Evolutionary conservation across 1,140 invertebrate species (phyloP).

Genomic region (Ooceraea biroi): DNA sequence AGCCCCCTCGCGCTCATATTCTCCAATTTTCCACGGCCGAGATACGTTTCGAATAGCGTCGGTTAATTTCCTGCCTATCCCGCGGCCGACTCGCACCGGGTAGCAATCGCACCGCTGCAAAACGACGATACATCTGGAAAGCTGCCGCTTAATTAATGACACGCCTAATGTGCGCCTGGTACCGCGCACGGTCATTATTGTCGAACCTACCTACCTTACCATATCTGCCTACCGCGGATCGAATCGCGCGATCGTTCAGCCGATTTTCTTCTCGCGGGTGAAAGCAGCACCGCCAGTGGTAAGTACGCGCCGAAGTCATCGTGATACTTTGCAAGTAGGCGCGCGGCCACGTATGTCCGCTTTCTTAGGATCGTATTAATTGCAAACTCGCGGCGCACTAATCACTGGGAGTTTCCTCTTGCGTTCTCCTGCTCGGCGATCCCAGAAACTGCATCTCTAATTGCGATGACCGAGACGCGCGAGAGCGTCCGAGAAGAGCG

Average conservation of each 20-base stretch:
- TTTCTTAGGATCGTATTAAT: conserved; percentile 59
- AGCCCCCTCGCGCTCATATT: background rate
- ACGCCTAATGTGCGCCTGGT: conserved; percentile 30
- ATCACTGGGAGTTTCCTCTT: conserved; percentile 50
- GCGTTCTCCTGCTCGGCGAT: conserved; percentile 29
- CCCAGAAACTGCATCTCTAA: conserved; percentile 42
- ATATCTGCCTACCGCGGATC: conserved; percentile 11
- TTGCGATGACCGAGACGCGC: conserved; percentile 30
- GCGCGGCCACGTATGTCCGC: conserved; percentile 25
- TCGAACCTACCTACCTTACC: no score
- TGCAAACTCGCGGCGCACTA: conserved; percentile 53
- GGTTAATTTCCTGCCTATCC: conserved; percentile 44
- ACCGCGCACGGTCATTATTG: conserved; percentile 40
- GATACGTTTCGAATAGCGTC: background rate
- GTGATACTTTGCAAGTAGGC: conserved; percentile 42
- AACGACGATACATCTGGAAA: conserved; percentile 26
- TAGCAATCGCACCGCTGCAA: background rate
- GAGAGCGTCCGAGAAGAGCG: conserved; percentile 27
- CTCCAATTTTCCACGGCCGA: conserved; percentile 7
- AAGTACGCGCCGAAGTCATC: background rate
- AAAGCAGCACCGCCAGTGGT: conserved; percentile 24
- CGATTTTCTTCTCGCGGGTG: conserved; percentile 53
- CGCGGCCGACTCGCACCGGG: background rate
- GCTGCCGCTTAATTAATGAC: conserved; percentile 43
- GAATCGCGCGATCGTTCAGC: conserved; percentile 25